Percentiles rank a stretch among this genome's conserved stretches.
These are phyloP conservation scores for Drosophila putrida DNA, from an alignment of 2,888 invertebrate species.

Conservation along the genomic window DNA sequence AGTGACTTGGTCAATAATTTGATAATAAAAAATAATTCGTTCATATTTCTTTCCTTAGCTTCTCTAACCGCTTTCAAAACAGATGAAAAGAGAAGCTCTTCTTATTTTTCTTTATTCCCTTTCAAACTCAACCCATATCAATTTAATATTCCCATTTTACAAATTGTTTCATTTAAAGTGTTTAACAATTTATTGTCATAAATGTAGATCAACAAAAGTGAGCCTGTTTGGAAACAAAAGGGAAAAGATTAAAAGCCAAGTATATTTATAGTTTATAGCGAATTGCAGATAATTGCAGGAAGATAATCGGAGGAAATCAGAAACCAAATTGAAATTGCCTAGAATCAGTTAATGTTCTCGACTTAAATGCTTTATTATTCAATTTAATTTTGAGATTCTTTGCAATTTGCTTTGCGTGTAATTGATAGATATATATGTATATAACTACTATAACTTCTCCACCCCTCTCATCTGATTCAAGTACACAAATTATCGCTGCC, in stretches of 20 bases:
- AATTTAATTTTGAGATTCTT: conserved; percentile 38
- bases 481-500: conserved; percentile 36
- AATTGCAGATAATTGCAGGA: conserved; percentile 12
- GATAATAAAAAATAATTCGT: too few relatives aligned
- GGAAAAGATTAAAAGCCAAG: not conserved
- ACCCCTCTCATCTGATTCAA: not conserved
- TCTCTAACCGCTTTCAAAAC: not conserved
- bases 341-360: conserved; percentile 22
- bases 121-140: too few relatives aligned
- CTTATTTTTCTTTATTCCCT: too few relatives aligned
- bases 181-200: not conserved
- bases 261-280: not conserved
- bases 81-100: too few relatives aligned
- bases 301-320: conserved; percentile 8
- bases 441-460: not conserved
- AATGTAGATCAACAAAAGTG: not conserved
- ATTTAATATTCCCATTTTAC: too few relatives aligned
- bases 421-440: not conserved
- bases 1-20: too few relatives aligned
- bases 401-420: conserved; percentile 23
- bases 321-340: conserved; percentile 1
- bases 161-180: conserved; percentile 1
- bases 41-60: not conserved
- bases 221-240: conserved; percentile 1
- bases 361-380: conserved; percentile 41